Evolutionary conservation across 64 coral and sea anemone species (phyloP).

Genomic region (Porites australiensis): DNA sequence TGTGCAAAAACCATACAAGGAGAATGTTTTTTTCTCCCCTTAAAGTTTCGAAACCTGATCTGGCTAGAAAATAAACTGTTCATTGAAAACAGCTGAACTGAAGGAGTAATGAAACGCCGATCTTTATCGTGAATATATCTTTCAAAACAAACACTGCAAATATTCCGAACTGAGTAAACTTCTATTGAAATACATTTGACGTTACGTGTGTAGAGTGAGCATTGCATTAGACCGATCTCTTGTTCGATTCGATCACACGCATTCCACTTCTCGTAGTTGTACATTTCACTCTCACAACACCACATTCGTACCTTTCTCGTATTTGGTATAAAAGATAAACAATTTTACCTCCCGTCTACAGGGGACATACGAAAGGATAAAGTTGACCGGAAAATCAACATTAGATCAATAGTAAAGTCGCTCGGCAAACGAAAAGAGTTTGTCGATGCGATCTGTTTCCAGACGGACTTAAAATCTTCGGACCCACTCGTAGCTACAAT

Average conservation of each 20-base stretch:
- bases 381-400: conserved; percentile 25
- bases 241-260: neutral
- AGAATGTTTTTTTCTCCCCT: neutral
- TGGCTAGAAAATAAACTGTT: too few relatives aligned
- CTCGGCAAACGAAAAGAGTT: conserved; percentile 11
- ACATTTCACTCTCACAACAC: neutral
- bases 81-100: neutral
- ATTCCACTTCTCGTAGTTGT: neutral
- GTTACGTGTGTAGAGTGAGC: neutral
- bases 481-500: neutral
- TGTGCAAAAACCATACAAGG: neutral
- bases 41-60: neutral
- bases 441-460: neutral
- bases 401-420: conserved; percentile 44
- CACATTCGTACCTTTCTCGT: neutral
- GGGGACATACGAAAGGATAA: neutral
- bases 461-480: neutral
- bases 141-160: conserved; percentile 7
- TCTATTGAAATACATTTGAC: conserved; percentile 23
- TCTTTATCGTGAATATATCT: neutral
- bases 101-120: neutral
- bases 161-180: conserved; percentile 11
- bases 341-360: neutral
- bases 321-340: neutral
- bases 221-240: neutral